Conservation (phyloP, 2,888 invertebrate species). For the Ernsta delagoae region DNA sequence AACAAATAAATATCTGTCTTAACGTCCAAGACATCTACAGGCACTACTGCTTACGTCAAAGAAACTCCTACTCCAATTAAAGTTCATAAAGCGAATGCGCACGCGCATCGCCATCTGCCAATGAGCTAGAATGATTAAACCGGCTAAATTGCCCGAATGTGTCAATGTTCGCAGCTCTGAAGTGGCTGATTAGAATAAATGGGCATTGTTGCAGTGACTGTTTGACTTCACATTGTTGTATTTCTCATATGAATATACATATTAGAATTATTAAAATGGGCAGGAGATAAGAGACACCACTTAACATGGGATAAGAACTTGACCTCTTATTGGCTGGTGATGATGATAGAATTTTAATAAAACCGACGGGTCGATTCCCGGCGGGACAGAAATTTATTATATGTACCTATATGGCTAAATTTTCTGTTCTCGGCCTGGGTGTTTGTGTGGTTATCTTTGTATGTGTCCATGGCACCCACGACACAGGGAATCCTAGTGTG, state of each 20-base stretch:
- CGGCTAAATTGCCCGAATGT: constrained; percentile 39
- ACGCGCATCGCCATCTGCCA: constrained; percentile 28
- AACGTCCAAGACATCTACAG: background rate
- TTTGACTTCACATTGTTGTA: background rate
- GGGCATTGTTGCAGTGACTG: background rate
- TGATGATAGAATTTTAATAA: too few species aligned
- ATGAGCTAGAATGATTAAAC: constrained; percentile 38
- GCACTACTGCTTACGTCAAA: constrained; percentile 23
- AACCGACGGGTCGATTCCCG: too few species aligned
- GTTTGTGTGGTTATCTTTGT: too few species aligned
- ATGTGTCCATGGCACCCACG: too few species aligned
- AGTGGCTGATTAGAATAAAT: background rate
- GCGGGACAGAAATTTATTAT: too few species aligned
- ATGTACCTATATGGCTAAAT: too few species aligned
- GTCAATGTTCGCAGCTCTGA: constrained; percentile 23
- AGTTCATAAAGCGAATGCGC: constrained; percentile 16
- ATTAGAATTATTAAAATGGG: too few species aligned
- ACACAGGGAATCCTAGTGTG: too few species aligned
- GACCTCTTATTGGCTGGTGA: too few species aligned
- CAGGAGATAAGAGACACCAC: too few species aligned
- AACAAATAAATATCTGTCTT: background rate
- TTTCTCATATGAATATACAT: background rate
- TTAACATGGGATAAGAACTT: too few species aligned
- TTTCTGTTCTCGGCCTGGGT: too few species aligned
- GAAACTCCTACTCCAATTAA: constrained; percentile 23